Percentiles rank a stretch among this genome's conserved stretches.
Conservation (phyloP, 1,140 invertebrate genomes). For the Achroia grisella region DNA sequence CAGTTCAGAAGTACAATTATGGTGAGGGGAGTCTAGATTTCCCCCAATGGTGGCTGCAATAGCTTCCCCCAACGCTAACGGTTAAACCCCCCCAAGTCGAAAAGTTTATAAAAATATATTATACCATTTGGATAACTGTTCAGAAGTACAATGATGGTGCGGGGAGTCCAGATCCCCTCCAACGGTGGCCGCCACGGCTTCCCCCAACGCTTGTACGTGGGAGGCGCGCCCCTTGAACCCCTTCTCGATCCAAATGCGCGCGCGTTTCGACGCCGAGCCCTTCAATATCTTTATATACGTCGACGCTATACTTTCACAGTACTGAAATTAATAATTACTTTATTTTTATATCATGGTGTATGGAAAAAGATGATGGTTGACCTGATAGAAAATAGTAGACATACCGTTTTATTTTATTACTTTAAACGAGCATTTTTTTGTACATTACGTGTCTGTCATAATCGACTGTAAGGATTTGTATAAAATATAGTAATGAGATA, state of each 20-base stretch:
- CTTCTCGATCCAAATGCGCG: constrained; percentile 68
- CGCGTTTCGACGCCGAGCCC: constrained; percentile 39
- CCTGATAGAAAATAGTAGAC: too few species aligned
- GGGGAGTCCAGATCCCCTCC: constrained; percentile 34
- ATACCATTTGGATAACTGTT: constrained; percentile 42
- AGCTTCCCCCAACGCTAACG: too few species aligned
- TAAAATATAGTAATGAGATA: too few species aligned
- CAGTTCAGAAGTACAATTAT: constrained; percentile 29
- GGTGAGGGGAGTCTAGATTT: constrained; percentile 27
- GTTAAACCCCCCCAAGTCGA: too few species aligned
- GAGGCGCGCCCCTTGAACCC: constrained; percentile 71
- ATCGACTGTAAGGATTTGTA: too few species aligned
- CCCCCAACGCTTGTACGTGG: constrained; percentile 70
- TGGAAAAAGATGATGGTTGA: too few species aligned
- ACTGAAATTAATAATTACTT: constrained; percentile 50
- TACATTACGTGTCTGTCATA: too few species aligned
- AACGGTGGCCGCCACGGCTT: constrained; percentile 59
- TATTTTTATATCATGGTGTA: not conserved
- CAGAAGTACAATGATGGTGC: constrained; percentile 28
- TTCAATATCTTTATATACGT: constrained; percentile 76
- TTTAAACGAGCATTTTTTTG: too few species aligned
- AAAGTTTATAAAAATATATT: too few species aligned
- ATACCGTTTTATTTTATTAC: too few species aligned
- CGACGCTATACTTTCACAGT: constrained; percentile 75
- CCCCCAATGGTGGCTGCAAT: constrained; percentile 31